Conservation (phyloP, 2,113 vertebrate species). For the Oryzias curvinotus region DNA sequence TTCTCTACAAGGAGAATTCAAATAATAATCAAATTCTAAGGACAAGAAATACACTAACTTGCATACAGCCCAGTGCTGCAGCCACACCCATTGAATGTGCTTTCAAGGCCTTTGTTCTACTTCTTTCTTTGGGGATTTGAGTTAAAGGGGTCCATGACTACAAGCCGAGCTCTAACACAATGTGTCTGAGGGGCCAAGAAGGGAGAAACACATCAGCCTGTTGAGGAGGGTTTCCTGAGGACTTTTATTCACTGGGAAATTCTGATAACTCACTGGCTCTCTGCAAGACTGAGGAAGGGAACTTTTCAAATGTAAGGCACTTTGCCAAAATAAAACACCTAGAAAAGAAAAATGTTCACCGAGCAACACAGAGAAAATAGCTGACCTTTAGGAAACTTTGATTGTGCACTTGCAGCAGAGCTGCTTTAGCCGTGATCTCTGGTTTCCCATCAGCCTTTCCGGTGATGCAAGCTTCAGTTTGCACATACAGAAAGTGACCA, state of each 20-base stretch:
- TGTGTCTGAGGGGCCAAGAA: conserved; percentile 49
- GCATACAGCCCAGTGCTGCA: not conserved
- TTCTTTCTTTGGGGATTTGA: conserved; percentile 47
- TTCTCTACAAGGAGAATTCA: conserved; percentile 4
- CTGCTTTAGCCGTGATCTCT: conserved; percentile 28
- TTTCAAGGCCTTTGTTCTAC: conserved; percentile 61
- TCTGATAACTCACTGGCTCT: conserved; percentile 41
- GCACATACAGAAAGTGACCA: conserved; percentile 67
- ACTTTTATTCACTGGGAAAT: conserved; percentile 41
- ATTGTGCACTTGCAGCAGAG: conserved; percentile 37
- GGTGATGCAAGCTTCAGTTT: conserved; percentile 47
- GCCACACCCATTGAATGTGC: conserved; percentile 51
- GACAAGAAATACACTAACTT: conserved; percentile 5
- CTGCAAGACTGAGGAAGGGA: conserved; percentile 22
- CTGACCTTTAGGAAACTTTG: conserved; percentile 60
- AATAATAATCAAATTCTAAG: conserved; percentile 21
- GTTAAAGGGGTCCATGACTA: conserved; percentile 55
- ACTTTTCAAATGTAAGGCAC: conserved; percentile 31
- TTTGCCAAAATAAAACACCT: conserved; percentile 7
- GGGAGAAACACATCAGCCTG: conserved; percentile 51
- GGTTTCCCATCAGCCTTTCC: conserved; percentile 55
- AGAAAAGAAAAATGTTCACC: not conserved
- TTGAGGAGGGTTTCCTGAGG: conserved; percentile 55
- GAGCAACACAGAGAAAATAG: not conserved
- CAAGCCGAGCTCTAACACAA: conserved; percentile 50